Conservation (phyloP, 2,113 vertebrate genomes). For the Morone chrysops region DNA sequence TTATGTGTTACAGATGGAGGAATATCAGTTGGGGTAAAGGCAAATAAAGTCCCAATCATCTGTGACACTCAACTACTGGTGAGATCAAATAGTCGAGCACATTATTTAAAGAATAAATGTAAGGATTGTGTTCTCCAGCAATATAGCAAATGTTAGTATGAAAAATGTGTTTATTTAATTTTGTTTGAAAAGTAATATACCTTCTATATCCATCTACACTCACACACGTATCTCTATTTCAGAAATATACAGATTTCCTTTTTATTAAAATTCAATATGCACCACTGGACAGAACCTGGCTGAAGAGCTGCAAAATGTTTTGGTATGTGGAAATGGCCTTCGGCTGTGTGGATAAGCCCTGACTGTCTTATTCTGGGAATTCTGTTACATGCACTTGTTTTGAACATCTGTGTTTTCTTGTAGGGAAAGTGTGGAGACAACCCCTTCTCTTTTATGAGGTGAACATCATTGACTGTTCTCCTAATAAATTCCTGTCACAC, state of each 20-base stretch:
- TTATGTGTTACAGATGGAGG: slow-evolving; percentile 53
- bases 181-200: background rate
- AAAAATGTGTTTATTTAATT: background rate
- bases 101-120: background rate
- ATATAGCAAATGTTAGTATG: background rate
- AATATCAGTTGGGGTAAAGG: slow-evolving; percentile 84
- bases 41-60: slow-evolving; percentile 46
- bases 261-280: slow-evolving; percentile 85
- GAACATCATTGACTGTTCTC: slow-evolving; percentile 33
- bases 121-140: background rate
- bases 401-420: background rate
- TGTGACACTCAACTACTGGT: slow-evolving; percentile 41
- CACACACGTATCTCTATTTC: slow-evolving; percentile 47
- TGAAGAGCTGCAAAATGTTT: slow-evolving; percentile 71
- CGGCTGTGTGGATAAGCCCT: background rate
- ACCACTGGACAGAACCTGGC: slow-evolving; percentile 65
- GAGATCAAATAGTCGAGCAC: background rate
- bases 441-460: slow-evolving; percentile 72
- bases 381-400: background rate
- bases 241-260: slow-evolving; percentile 87
- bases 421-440: slow-evolving; percentile 33
- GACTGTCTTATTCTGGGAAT: background rate
- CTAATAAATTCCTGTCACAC: slow-evolving; percentile 45
- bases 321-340: slow-evolving; percentile 76
- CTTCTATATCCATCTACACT: background rate